Base-by-base conservation (phyloP, 2,113 vertebrate genomes). In the Emberiza fucata region DNA sequence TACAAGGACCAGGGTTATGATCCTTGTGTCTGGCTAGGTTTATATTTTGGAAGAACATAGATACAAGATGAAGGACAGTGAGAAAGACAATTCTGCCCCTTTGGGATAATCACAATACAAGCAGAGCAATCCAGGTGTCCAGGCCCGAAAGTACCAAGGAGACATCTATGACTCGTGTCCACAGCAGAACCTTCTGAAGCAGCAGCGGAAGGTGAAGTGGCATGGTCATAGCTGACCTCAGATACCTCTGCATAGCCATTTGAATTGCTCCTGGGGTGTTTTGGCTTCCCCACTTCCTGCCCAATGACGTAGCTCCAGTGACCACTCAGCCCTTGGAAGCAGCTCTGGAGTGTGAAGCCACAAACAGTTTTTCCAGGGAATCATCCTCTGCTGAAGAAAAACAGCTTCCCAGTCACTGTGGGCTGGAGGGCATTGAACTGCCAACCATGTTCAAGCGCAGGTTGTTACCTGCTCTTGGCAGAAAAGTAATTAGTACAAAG, bases 281-380 rank as follows among this genome's bases (percentile, higher is more conserved):
- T 79, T 76, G 81, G 28, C 72, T 76, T 95, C 31, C 22, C 92
- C 59, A 39, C 59, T 92, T 95, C 93, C 94, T 93, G 81, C 51
- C 54, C 83, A 14, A 39, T 0, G 2, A 80, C 1, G 3, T 44
- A 39, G 24, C 23, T 91, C 31, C 0, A 0, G 28, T 79, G 78
- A 59, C 48, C 1, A 12, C 65, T 79, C 68, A 73, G 42, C 59
- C 71, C 59, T n/a, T 42, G 39, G 35, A 42, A 90, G 39, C 59
- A 83, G 71, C 10, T 2, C 71, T 51, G 50, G 16, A 90, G 59
- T 0, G 0, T 88, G 40, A 92, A 90, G n/a, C 44, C 71, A 78
- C 81, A 75, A 44, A 20, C 9, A 82, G 31, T 9, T 72, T 86
- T 91, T 90, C 51, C 2, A 1, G 12, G 17, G 51, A 82, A 80